phyloP scores from a whole-genome alignment of 2,888 invertebrate species.

The Latrodectus elegans region DNA sequence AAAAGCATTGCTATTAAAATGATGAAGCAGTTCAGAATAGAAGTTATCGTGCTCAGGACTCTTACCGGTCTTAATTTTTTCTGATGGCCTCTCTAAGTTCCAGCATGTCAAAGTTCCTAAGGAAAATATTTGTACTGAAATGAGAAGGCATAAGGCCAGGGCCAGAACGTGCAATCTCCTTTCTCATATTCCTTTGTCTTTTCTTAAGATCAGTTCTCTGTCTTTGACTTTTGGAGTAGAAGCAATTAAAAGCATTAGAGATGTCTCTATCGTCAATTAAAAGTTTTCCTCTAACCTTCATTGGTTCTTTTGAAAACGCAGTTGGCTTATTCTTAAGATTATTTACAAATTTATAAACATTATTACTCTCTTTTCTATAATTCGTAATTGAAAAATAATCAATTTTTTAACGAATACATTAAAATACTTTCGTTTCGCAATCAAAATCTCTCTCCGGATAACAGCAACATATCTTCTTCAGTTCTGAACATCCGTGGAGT shows the following conservation, averaged over 20 bases:
- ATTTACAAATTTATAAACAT: neutral
- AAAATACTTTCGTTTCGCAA: conserved; percentile 6
- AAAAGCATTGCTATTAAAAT: neutral
- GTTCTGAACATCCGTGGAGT: neutral
- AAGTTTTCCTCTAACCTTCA: neutral
- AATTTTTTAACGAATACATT: conserved; percentile 14
- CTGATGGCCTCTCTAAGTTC: neutral
- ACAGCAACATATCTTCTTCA: conserved; percentile 6
- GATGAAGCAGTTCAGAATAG: neutral
- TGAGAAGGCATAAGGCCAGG: neutral
- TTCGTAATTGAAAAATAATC: neutral
- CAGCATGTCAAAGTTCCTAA: too few relatives aligned
- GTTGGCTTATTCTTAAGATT: too few relatives aligned
- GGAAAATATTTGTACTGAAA: neutral
- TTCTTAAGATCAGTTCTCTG: too few relatives aligned
- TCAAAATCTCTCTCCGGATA: neutral
- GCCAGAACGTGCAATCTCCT: too few relatives aligned
- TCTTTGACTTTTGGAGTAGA: too few relatives aligned
- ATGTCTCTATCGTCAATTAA: conserved; percentile 6
- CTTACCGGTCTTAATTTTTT: neutral
- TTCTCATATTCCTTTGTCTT: neutral
- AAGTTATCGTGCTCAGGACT: neutral
- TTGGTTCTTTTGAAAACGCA: neutral
- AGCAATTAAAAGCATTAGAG: neutral
- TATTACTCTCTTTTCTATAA: neutral